phyloP scores from a whole-genome alignment of 92 coral and sea anemone species.

The Actinostola sp. region DNA sequence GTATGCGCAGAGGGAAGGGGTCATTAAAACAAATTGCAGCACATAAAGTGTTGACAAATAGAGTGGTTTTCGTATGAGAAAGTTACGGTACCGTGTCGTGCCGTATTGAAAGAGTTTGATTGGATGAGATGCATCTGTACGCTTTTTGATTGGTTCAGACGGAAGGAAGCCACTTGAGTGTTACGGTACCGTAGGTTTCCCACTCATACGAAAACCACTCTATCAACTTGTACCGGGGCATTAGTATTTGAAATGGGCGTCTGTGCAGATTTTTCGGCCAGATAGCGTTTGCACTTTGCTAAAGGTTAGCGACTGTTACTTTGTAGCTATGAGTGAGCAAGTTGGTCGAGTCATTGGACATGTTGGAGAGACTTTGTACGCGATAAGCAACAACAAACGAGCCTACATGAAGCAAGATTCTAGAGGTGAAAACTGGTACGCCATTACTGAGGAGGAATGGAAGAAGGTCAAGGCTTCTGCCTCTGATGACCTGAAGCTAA shows the following conservation, averaged over 20 bases:
- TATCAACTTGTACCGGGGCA: too few relatives aligned
- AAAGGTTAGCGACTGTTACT: neutral
- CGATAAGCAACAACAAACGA: slow-evolving; percentile 60
- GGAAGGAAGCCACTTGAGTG: too few relatives aligned
- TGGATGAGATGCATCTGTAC: too few relatives aligned
- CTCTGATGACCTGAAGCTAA: neutral
- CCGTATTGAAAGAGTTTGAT: too few relatives aligned
- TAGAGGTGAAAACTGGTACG: slow-evolving; percentile 54
- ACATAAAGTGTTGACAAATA: too few relatives aligned
- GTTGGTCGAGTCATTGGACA: slow-evolving; percentile 62
- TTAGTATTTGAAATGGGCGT: neutral
- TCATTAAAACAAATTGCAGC: too few relatives aligned
- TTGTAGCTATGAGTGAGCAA: slow-evolving; percentile 58
- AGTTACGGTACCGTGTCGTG: too few relatives aligned
- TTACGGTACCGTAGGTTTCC: too few relatives aligned
- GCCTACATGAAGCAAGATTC: slow-evolving; percentile 75
- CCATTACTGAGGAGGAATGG: slow-evolving; percentile 55
- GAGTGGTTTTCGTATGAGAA: too few relatives aligned
- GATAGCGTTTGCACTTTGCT: neutral
- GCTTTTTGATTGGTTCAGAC: too few relatives aligned
- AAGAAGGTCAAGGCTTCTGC: slow-evolving; percentile 29
- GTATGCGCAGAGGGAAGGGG: too few relatives aligned
- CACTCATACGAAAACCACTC: too few relatives aligned
- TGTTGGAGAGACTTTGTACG: slow-evolving; percentile 49
- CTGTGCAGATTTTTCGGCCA: neutral